Percentiles rank a stretch among this genome's conserved stretches.
phyloP scores from a whole-genome alignment of 2,888 invertebrate genomes.

The Rhingia campestris region DNA sequence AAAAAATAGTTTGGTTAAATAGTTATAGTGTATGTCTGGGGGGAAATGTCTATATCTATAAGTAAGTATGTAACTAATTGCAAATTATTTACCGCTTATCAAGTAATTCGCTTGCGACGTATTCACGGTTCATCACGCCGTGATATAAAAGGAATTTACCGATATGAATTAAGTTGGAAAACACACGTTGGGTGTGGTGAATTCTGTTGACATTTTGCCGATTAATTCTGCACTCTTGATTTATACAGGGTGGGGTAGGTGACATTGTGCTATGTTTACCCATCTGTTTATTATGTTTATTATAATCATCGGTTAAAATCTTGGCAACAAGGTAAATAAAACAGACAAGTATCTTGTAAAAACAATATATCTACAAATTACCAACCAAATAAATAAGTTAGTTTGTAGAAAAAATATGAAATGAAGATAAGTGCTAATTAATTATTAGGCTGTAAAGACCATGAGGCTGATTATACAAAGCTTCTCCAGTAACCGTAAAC shows the following conservation, averaged over 20 bases:
- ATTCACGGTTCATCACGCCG: conserved; percentile 7
- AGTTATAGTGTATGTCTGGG: background rate
- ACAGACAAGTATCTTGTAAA: too few relatives aligned
- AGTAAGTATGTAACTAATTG: background rate
- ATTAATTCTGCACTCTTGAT: background rate
- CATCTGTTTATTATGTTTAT: conserved; percentile 3
- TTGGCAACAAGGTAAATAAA: too few relatives aligned
- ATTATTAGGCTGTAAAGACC: too few relatives aligned
- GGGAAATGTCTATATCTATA: background rate
- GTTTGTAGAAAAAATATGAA: too few relatives aligned
- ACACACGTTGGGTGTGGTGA: conserved; percentile 25
- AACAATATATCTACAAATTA: too few relatives aligned
- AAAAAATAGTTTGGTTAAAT: background rate
- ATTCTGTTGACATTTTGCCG: background rate
- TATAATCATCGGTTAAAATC: background rate
- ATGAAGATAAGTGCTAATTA: too few relatives aligned
- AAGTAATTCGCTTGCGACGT: background rate
- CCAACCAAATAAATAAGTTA: too few relatives aligned
- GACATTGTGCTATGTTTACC: background rate
- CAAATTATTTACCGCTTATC: conserved; percentile 6
- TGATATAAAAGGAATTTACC: conserved; percentile 29
- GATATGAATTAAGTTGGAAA: background rate
- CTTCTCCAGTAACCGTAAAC: too few relatives aligned
- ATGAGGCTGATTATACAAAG: too few relatives aligned
- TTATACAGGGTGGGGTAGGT: conserved; percentile 8